These are phyloP conservation scores for Nasalis larvatus DNA, from an alignment of 2,113 vertebrate species.

Conservation along the genomic window DNA sequence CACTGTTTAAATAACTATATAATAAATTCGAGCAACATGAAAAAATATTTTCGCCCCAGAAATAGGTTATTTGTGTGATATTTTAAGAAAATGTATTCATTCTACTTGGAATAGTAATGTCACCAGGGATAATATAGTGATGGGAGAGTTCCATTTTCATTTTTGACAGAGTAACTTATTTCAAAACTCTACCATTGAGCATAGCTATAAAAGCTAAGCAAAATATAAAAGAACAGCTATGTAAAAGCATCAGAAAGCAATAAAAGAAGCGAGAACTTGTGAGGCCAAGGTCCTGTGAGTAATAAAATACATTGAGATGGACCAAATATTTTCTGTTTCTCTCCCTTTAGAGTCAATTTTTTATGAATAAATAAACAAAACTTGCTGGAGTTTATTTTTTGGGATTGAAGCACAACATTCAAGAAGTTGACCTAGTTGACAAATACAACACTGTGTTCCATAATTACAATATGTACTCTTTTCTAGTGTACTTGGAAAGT, in stretches of 20 bases:
- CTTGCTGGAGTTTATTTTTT: constrained; percentile 11
- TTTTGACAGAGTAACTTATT: constrained; percentile 41
- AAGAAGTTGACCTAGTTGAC: neutral
- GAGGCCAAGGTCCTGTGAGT: neutral
- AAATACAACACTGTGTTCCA: neutral
- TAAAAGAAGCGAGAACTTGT: constrained; percentile 24
- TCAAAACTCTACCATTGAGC: constrained; percentile 29
- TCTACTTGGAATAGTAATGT: constrained; percentile 42
- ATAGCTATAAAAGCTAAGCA: constrained; percentile 25
- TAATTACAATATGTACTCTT: neutral
- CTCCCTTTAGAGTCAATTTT: neutral
- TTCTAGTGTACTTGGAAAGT: neutral
- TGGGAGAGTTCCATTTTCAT: constrained; percentile 45
- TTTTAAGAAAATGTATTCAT: constrained; percentile 43
- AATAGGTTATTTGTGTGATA: constrained; percentile 46
- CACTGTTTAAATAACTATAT: constrained; percentile 31
- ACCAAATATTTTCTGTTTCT: neutral
- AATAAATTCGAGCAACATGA: constrained; percentile 18
- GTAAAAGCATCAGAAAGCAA: constrained; percentile 27
- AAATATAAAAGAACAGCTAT: constrained; percentile 54
- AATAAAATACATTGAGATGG: constrained; percentile 17
- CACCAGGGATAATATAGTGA: constrained; percentile 44
- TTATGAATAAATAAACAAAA: neutral
- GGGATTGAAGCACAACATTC: neutral
- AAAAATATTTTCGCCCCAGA: constrained; percentile 27